phyloP scores from a whole-genome alignment of 2,113 vertebrate species.

The Pongo pygmaeus region DNA sequence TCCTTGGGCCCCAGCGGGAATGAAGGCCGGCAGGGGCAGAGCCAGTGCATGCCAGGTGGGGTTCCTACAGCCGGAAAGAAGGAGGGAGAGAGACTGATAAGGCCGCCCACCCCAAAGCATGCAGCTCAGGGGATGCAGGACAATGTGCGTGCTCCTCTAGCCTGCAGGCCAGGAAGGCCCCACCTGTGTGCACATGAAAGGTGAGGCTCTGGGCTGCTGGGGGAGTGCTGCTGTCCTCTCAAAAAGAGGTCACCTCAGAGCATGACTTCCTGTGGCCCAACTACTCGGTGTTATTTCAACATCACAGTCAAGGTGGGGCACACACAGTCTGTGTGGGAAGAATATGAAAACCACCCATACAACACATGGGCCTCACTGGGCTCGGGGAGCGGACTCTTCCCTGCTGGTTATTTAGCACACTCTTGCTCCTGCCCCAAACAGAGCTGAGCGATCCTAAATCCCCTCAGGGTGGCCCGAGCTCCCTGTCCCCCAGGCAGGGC shows the following conservation, averaged over 20 bases:
- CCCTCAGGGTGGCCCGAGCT: no score
- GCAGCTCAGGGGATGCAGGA: neutral
- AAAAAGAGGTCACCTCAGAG: neutral
- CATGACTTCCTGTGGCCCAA: neutral
- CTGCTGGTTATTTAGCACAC: neutral
- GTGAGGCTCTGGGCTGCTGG: neutral
- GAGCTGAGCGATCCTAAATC: neutral
- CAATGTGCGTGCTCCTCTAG: neutral
- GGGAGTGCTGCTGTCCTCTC: neutral
- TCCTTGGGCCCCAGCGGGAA: neutral
- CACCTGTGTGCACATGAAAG: neutral
- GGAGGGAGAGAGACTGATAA: neutral
- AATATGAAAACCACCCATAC: neutral
- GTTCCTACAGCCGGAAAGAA: neutral
- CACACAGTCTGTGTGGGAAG: neutral
- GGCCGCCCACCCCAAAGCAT: neutral
- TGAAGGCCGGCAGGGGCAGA: no score
- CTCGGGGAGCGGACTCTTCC: neutral
- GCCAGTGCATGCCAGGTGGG: rapidly evolving
- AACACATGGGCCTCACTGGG: neutral
- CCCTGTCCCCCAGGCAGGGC: neutral
- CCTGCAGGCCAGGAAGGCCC: neutral
- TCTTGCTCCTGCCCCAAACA: neutral
- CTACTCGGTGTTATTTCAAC: neutral
- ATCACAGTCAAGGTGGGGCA: neutral